Base-by-base conservation (phyloP, 2,888 invertebrate genomes). In the Protonemura montana region DNA sequence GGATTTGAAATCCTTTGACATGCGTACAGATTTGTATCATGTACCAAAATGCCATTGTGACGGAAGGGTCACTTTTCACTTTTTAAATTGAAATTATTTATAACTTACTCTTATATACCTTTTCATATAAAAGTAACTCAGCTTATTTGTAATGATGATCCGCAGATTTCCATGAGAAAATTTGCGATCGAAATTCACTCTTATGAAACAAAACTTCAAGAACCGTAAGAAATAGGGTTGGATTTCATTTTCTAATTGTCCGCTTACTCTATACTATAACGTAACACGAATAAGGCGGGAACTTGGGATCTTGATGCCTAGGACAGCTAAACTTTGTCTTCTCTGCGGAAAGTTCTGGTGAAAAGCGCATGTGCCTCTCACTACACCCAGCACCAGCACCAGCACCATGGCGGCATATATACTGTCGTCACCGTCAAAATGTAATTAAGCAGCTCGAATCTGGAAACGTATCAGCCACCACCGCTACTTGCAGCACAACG, bases 241-340 rank as follows among this genome's bases (percentile, higher is more conserved):
- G 28, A 27, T 28, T 28, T 78, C 78, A 78, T 78, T 78, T 78
- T 78, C 28, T 26, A 78, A 78, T 78, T 78, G 78, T 78, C 21
- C 78, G 25, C 78, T 35, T 27, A 78, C 28, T 27, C 27, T 27
- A 26, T 78, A 78, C 28, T 78, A 78, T 25, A 26, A 26, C 2
- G 78, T 27, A 16, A 78, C 78, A 78, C 28, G 78, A 27, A 78
- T 78, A 78, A 78, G 78, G 78, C 78, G 78, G 78, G 78, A 78
- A 78, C 78, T 78, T 25, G 78, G 78, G 26, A 78, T 78, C 78
- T 28, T 27, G 78, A 78, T 78, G 28, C 5, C 3, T 7, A 28
- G 28, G 78, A 78, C 28, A 78, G 78, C 78, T 78, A 26, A 26
- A 78, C 78, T 26, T 78, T 78, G 78, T 78, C 28, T 78, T 78